These are phyloP conservation scores for Aradophagus sp. DNA, from an alignment of 1,140 invertebrate species.

Conservation along the genomic window DNA sequence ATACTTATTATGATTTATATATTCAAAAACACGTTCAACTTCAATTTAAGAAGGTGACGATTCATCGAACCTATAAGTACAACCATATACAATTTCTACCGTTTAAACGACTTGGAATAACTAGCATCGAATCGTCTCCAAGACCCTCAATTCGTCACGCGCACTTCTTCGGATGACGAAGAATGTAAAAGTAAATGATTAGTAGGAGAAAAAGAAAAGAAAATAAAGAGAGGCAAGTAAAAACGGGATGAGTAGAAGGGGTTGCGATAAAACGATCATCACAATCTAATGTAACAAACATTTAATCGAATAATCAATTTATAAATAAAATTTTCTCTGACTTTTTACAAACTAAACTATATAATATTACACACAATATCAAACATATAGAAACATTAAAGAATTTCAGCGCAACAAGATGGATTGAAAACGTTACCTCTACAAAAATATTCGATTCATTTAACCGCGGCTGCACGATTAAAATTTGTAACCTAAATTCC, in stretches of 20 bases:
- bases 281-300: slow-evolving; percentile 68
- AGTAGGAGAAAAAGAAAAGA: slow-evolving; percentile 17
- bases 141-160: too few relatives aligned
- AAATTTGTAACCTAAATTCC: slow-evolving; percentile 22
- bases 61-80: too few relatives aligned
- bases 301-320: slow-evolving; percentile 71
- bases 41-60: too few relatives aligned
- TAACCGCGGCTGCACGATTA: slow-evolving; percentile 2
- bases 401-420: slow-evolving; percentile 26
- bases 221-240: slow-evolving; percentile 17
- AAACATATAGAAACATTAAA: slow-evolving; percentile 42
- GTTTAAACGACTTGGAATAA: too few relatives aligned
- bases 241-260: slow-evolving; percentile 31
- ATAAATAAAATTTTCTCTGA: slow-evolving; percentile 67
- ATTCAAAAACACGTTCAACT: too few relatives aligned
- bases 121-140: too few relatives aligned
- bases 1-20: too few relatives aligned
- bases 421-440: slow-evolving; percentile 3
- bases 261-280: slow-evolving; percentile 48
- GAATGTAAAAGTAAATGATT: slow-evolving; percentile 30
- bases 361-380: slow-evolving; percentile 40
- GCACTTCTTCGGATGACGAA: slow-evolving; percentile 43
- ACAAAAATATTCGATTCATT: slow-evolving; percentile 31
- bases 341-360: slow-evolving; percentile 67
- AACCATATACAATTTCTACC: too few relatives aligned